These are phyloP conservation scores for Oncopodura yosiiana DNA, from an alignment of 1,140 invertebrate species.

Conservation along the genomic window DNA sequence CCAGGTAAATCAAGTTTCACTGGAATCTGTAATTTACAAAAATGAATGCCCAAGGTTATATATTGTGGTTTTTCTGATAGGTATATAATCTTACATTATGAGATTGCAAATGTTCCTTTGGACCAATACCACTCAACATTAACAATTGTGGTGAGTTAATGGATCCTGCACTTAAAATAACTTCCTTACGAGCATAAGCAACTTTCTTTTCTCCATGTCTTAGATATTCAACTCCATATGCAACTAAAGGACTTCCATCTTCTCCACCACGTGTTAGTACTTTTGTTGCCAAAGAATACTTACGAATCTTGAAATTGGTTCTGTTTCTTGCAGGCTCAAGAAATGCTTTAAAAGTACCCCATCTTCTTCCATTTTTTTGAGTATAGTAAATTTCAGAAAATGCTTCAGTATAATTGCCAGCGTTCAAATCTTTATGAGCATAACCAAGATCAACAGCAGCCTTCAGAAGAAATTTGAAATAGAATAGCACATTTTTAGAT, in stretches of 20 bases:
- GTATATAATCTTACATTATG: conserved; percentile 24
- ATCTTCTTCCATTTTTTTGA: conserved; percentile 11
- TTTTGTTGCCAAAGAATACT: conserved; percentile 14
- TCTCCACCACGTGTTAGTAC: background rate
- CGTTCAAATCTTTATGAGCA: no score
- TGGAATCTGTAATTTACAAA: conserved; percentile 23
- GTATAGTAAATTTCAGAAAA: conserved; percentile 20
- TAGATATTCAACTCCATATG: conserved; percentile 16
- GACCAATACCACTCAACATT: conserved; percentile 46
- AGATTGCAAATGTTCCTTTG: conserved; percentile 39
- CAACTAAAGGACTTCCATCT: background rate
- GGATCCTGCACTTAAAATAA: conserved; percentile 39
- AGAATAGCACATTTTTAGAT: background rate
- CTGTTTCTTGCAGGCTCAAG: conserved; percentile 19
- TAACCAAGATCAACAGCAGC: background rate
- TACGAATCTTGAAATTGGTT: conserved; percentile 15
- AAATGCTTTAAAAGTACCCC: conserved; percentile 17
- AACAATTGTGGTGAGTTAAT: conserved; percentile 41
- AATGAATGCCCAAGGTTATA: background rate
- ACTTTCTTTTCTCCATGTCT: conserved; percentile 14
- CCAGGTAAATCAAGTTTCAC: conserved; percentile 37
- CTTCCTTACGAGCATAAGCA: conserved; percentile 35
- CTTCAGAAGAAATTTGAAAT: background rate
- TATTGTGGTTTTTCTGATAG: background rate
- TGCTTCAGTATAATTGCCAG: no score